Evolutionary conservation across 1,140 invertebrate genomes (phyloP).

Genomic region (Brevipalpus yothersi): DNA sequence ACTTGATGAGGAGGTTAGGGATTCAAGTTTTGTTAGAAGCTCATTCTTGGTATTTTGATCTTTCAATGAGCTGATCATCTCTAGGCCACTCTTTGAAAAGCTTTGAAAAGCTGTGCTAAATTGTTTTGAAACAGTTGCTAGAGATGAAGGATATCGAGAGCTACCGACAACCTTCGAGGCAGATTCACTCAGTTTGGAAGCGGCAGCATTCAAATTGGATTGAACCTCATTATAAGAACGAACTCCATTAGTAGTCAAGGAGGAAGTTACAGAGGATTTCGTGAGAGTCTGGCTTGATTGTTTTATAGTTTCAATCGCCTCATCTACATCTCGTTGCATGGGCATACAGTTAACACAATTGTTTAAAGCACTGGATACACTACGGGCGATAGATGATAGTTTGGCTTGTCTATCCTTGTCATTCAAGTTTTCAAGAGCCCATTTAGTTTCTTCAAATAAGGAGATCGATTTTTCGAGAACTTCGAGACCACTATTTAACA

Average conservation of each 20-base stretch:
- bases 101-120: constrained; percentile 40
- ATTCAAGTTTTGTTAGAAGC: constrained; percentile 62
- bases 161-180: constrained; percentile 47
- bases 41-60: constrained; percentile 39
- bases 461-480: constrained; percentile 45
- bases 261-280: neutral
- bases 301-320: constrained; percentile 52
- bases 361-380: constrained; percentile 24
- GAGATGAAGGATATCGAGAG: constrained; percentile 33
- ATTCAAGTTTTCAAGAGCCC: constrained; percentile 30
- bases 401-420: constrained; percentile 30
- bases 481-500: constrained; percentile 47
- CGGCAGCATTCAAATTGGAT: constrained; percentile 50
- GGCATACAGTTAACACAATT: constrained; percentile 50
- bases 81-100: constrained; percentile 44
- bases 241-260: constrained; percentile 27
- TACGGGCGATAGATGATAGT: constrained; percentile 27
- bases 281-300: constrained; percentile 23
- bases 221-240: constrained; percentile 61
- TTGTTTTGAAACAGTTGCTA: constrained; percentile 39
- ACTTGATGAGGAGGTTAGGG: constrained; percentile 60
- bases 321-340: constrained; percentile 64
- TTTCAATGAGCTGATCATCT: constrained; percentile 51
- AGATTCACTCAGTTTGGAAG: constrained; percentile 51
- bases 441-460: constrained; percentile 49